A percentile compares a stretch with the other conserved stretches of the same genome.
Conservation (phyloP, 2,797 vertebrate species). For the Spea hammondii region DNA sequence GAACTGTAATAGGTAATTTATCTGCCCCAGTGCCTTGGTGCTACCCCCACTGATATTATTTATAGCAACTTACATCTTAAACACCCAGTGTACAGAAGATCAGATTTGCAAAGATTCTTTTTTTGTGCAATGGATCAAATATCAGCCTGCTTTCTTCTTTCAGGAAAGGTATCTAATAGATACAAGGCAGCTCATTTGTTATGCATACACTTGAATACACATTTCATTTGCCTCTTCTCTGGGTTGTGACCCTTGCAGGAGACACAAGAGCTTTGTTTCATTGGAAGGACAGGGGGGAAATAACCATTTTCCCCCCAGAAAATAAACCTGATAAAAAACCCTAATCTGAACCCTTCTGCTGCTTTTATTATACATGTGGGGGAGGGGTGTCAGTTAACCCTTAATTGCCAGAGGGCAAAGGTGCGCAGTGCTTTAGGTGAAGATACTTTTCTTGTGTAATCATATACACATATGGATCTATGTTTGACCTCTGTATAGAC, state of each 20-base stretch:
- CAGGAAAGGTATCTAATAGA: slow-evolving; percentile 49
- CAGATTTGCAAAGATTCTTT: slow-evolving; percentile 49
- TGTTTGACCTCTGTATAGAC: too few relatives aligned
- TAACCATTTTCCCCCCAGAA: slow-evolving; percentile 6
- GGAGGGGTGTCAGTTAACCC: too few relatives aligned
- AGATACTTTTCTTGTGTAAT: too few relatives aligned
- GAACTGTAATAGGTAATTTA: neutral
- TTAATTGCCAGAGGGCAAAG: too few relatives aligned
- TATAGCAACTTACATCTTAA: slow-evolving; percentile 11
- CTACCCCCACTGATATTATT: slow-evolving; percentile 1
- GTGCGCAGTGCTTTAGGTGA: too few relatives aligned
- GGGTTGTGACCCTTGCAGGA: slow-evolving; percentile 49
- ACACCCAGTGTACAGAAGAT: slow-evolving; percentile 19
- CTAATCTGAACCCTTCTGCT: too few relatives aligned
- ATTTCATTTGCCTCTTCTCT: slow-evolving; percentile 45
- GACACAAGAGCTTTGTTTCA: slow-evolving; percentile 16
- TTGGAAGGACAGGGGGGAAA: slow-evolving; percentile 1
- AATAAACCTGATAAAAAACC: too few relatives aligned
- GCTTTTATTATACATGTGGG: too few relatives aligned
- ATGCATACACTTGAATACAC: slow-evolving; percentile 49
- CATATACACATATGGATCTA: too few relatives aligned
- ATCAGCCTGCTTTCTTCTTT: slow-evolving; percentile 46
- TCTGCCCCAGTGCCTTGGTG: neutral
- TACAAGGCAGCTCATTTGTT: slow-evolving; percentile 48
- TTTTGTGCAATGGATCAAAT: slow-evolving; percentile 34